These are phyloP conservation scores for Sorex fumeus DNA, from an alignment of 2,113 vertebrate genomes.

Conservation along the genomic window DNA sequence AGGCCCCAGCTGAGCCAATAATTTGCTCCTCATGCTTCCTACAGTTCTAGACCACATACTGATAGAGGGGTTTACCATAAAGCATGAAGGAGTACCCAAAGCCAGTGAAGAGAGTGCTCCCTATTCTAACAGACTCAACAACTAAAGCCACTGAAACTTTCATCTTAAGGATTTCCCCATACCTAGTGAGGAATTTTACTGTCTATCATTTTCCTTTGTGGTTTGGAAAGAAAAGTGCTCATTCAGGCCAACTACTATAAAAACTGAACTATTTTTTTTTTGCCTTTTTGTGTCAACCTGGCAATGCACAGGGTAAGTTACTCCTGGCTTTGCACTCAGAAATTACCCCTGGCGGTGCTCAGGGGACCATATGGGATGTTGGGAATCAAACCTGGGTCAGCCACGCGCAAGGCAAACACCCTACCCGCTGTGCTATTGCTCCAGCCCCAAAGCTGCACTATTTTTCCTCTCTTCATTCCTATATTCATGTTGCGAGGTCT, in stretches of 20 bases:
- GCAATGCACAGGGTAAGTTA: too few relatives aligned
- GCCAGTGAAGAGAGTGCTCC: rapidly evolving
- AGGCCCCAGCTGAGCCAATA: too few relatives aligned
- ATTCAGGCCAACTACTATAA: not conserved
- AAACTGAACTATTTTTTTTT: not conserved
- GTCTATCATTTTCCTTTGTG: not conserved
- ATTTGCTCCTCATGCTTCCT: rapidly evolving
- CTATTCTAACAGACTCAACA: not conserved
- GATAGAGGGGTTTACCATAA: not conserved
- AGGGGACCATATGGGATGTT: too few relatives aligned
- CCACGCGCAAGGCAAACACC: too few relatives aligned
- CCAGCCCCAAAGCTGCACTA: not conserved
- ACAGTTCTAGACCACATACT: not conserved
- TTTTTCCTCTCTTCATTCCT: not conserved
- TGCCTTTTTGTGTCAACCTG: too few relatives aligned
- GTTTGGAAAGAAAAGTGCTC: not conserved
- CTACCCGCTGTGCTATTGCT: too few relatives aligned
- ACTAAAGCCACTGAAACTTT: not conserved
- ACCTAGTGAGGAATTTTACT: not conserved
- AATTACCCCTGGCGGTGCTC: too few relatives aligned
- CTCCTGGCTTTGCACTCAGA: too few relatives aligned
- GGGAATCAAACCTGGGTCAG: too few relatives aligned
- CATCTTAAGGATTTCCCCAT: not conserved
- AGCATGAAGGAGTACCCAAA: not conserved
- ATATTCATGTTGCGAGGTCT: not conserved